These are phyloP conservation scores for Erpetoichthys calabaricus DNA, from an alignment of 2,797 vertebrate genomes.

Conservation along the genomic window DNA sequence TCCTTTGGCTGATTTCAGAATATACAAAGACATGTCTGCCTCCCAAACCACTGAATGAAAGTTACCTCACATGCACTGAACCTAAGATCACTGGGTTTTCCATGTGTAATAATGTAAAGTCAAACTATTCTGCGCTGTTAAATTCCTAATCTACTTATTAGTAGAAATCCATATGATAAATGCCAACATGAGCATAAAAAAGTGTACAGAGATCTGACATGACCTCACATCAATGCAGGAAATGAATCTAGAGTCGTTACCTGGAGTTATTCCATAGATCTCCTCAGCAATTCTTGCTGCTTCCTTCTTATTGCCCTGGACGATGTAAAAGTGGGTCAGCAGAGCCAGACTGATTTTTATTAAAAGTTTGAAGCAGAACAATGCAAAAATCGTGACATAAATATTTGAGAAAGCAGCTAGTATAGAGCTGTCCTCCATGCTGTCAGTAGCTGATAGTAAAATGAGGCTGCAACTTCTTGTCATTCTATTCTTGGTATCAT, in stretches of 20 bases:
- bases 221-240: background rate
- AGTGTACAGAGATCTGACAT: constrained; percentile 9
- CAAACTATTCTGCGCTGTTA: too few species aligned
- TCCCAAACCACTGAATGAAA: too few species aligned
- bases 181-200: constrained; percentile 16
- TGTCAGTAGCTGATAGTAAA: constrained; percentile 34
- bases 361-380: constrained; percentile 47
- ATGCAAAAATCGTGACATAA: constrained; percentile 57
- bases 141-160: too few species aligned
- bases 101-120: too few species aligned
- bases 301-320: constrained; percentile 59
- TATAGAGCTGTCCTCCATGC: constrained; percentile 49
- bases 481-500: constrained; percentile 38
- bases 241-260: constrained; percentile 30
- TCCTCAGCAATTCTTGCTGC: constrained; percentile 62
- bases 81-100: too few species aligned
- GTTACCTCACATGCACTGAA: too few species aligned
- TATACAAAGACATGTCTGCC: too few species aligned
- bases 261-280: constrained; percentile 58
- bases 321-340: constrained; percentile 55
- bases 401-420: constrained; percentile 46
- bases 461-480: constrained; percentile 25
- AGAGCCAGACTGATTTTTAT: constrained; percentile 54
- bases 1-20: too few species aligned
- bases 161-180: background rate